Evolutionary conservation across 1,140 invertebrate genomes (phyloP).

Genomic region (Sweltsa coloradensis): DNA sequence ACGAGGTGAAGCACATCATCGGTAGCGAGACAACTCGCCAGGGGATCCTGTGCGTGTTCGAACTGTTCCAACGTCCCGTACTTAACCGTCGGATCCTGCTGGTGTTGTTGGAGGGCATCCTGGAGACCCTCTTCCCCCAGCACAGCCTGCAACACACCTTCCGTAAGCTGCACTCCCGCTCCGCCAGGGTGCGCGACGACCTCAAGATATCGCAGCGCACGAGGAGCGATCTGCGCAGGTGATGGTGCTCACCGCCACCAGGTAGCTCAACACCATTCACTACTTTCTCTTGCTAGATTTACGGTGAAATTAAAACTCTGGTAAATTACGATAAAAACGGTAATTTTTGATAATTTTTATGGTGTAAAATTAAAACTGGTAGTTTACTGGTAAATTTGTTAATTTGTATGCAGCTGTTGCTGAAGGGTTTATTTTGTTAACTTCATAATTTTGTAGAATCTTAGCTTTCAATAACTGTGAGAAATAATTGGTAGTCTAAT

Average conservation of each 20-base stretch:
- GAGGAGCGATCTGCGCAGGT: slow-evolving; percentile 8
- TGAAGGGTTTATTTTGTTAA: too few species aligned
- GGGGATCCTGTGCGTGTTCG: slow-evolving; percentile 80
- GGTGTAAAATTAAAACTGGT: too few species aligned
- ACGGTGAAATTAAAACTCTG: too few species aligned
- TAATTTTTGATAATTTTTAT: too few species aligned
- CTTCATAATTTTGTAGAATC: too few species aligned
- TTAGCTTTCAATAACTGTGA: too few species aligned
- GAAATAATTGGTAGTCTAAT: too few species aligned
- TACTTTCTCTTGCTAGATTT: too few species aligned
- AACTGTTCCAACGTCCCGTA: slow-evolving; percentile 72
- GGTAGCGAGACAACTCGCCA: slow-evolving; percentile 78
- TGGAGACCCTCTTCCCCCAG: slow-evolving; percentile 63
- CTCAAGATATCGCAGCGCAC: slow-evolving; percentile 8
- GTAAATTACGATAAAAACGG: too few species aligned
- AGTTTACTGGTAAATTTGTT: too few species aligned
- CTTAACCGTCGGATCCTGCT: slow-evolving; percentile 77
- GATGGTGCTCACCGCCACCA: neutral
- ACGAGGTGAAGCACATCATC: slow-evolving; percentile 84
- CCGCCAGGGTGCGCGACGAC: slow-evolving; percentile 27
- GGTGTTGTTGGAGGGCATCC: slow-evolving; percentile 73
- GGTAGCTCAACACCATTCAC: too few species aligned
- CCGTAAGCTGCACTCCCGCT: slow-evolving; percentile 48
- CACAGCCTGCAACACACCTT: slow-evolving; percentile 52
- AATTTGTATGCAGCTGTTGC: too few species aligned